phyloP scores from a whole-genome alignment of 2,888 invertebrate species.

The Ctenicera cuprea region DNA sequence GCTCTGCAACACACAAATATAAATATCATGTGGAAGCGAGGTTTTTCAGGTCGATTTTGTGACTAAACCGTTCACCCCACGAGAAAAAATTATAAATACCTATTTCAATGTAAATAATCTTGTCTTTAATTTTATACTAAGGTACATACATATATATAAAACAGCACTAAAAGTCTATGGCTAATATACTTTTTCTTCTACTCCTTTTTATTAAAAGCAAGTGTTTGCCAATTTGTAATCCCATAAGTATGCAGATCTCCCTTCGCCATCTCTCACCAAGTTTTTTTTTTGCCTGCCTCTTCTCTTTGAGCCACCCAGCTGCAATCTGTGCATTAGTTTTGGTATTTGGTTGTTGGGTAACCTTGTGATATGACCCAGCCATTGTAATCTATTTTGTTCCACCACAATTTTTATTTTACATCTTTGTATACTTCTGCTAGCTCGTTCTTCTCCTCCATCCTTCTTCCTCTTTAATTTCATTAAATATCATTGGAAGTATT shows the following conservation, averaged over 20 bases:
- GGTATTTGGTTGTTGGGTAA: neutral
- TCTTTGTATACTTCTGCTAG: neutral
- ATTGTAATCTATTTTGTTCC: neutral
- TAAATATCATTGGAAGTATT: slow-evolving; percentile 5
- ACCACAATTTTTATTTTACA: slow-evolving; percentile 3
- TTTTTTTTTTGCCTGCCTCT: neutral
- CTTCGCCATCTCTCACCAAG: neutral
- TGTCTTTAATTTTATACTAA: too few relatives aligned
- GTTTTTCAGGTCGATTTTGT: too few relatives aligned
- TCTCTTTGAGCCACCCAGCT: neutral
- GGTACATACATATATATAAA: neutral
- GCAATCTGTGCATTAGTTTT: neutral
- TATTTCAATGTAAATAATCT: too few relatives aligned
- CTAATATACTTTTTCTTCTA: slow-evolving; percentile 9
- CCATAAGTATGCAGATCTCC: neutral
- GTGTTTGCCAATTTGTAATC: neutral
- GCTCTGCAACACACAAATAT: too few relatives aligned
- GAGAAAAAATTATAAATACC: too few relatives aligned
- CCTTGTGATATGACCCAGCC: slow-evolving; percentile 5
- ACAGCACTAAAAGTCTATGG: slow-evolving; percentile 4
- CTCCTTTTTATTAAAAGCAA: slow-evolving; percentile 5
- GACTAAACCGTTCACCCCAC: too few relatives aligned
- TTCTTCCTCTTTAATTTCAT: slow-evolving; percentile 9
- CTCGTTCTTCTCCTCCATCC: neutral
- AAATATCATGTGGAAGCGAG: too few relatives aligned